A percentile compares a stretch with the other conserved stretches of the same genome.
Conservation (phyloP, 2,113 vertebrate genomes). For the Thalassarche chlororhynchos region DNA sequence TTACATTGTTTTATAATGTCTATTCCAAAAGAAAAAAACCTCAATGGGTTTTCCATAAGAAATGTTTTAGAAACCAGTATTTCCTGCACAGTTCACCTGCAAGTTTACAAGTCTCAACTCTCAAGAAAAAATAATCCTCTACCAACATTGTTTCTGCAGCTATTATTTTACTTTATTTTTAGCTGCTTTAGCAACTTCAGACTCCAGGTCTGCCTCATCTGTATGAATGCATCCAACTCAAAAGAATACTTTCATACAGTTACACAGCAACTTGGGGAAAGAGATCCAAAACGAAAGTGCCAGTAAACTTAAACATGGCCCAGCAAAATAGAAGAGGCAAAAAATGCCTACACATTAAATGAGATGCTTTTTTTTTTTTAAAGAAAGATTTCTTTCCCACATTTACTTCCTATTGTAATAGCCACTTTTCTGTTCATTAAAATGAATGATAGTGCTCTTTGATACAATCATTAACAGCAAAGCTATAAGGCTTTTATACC, state of each 20-base stretch:
- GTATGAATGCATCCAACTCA: constrained; percentile 67
- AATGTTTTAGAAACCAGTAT: constrained; percentile 88
- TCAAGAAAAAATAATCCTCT: constrained; percentile 77
- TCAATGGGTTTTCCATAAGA: constrained; percentile 59
- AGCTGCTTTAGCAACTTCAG: constrained; percentile 80
- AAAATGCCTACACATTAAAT: constrained; percentile 84
- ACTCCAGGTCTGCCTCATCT: constrained; percentile 78
- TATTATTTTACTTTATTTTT: constrained; percentile 69
- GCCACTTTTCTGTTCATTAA: constrained; percentile 69
- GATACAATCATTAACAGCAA: constrained; percentile 74
- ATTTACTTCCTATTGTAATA: constrained; percentile 56
- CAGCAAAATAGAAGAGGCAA: constrained; percentile 78
- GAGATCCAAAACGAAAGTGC: constrained; percentile 85
- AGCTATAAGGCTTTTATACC: constrained; percentile 78
- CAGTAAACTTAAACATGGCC: constrained; percentile 87
- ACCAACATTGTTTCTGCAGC: constrained; percentile 78
- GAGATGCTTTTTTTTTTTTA: constrained; percentile 75
- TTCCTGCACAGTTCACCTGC: constrained; percentile 85
- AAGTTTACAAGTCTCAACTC: constrained; percentile 77
- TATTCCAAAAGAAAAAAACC: constrained; percentile 61
- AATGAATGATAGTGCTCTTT: constrained; percentile 73
- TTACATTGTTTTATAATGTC: constrained; percentile 75
- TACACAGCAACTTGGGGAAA: constrained; percentile 88
- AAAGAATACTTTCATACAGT: constrained; percentile 76
- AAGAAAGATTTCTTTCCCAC: constrained; percentile 77